Conservation (phyloP, 1,140 invertebrate species). For the Neocloeon triangulifer region DNA sequence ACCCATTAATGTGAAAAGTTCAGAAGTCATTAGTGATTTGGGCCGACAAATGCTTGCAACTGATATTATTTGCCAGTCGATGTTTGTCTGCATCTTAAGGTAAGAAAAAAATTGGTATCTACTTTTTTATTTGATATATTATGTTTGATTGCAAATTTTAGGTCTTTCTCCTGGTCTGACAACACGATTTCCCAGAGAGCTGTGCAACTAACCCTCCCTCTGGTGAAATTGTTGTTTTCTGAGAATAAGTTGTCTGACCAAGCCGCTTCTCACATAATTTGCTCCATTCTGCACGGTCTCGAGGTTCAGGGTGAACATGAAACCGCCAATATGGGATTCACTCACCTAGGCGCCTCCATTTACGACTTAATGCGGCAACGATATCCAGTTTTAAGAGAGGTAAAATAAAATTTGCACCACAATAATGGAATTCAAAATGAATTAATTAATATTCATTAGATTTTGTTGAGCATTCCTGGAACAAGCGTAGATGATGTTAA, state of each 20-base stretch:
- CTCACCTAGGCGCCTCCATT: constrained; percentile 45
- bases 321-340: constrained; percentile 40
- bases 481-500: constrained; percentile 51
- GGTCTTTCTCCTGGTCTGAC: constrained; percentile 68
- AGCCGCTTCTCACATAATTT: constrained; percentile 43
- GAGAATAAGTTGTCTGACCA: constrained; percentile 33
- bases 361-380: constrained; percentile 58
- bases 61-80: constrained; percentile 35
- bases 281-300: constrained; percentile 46
- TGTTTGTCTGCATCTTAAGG: constrained; percentile 35
- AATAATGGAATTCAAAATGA: too few relatives aligned
- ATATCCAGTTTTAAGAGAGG: constrained; percentile 37
- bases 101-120: constrained; percentile 11
- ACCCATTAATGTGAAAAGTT: constrained; percentile 8
- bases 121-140: background rate
- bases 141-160: constrained; percentile 13
- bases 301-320: constrained; percentile 68
- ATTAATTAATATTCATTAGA: constrained; percentile 13
- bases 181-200: constrained; percentile 54
- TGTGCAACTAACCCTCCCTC: constrained; percentile 38
- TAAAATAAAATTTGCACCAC: constrained; percentile 7
- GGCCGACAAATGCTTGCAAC: constrained; percentile 37
- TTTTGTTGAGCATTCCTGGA: constrained; percentile 52
- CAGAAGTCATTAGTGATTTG: constrained; percentile 47
- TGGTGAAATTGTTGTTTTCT: constrained; percentile 28